A percentile compares a stretch with the other conserved stretches of the same genome.
These are phyloP conservation scores for Cheilosia scutellata DNA, from an alignment of 2,888 invertebrate species.

Conservation along the genomic window DNA sequence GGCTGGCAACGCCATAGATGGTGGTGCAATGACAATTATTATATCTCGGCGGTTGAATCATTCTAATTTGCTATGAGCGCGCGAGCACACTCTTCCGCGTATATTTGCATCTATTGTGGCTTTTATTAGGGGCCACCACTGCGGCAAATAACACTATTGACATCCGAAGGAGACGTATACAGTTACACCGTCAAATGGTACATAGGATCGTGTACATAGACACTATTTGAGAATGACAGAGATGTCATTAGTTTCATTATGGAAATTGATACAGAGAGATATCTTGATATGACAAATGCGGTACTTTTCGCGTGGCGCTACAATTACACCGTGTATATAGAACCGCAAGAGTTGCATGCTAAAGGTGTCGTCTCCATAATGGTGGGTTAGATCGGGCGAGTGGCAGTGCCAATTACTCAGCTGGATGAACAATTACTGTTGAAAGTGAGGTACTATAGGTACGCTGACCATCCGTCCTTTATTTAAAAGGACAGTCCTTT, in stretches of 20 bases:
- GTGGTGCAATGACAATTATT: not conserved
- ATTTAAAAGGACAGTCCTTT: no score
- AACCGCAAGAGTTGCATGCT: slow-evolving; percentile 38
- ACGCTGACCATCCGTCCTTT: no score
- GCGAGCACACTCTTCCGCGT: not conserved
- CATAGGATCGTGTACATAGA: not conserved
- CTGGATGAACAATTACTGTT: slow-evolving; percentile 19
- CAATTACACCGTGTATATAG: slow-evolving; percentile 26
- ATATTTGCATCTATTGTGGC: slow-evolving; percentile 16
- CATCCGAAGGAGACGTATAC: slow-evolving; percentile 26
- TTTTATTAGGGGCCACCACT: not conserved
- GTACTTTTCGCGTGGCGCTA: slow-evolving; percentile 53
- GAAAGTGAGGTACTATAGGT: not conserved
- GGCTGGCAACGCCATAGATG: not conserved
- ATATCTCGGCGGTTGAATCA: slow-evolving; percentile 25
- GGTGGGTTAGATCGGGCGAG: slow-evolving; percentile 34
- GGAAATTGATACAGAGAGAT: slow-evolving; percentile 49
- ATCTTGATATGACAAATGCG: slow-evolving; percentile 48
- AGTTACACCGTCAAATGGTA: not conserved
- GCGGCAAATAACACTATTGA: slow-evolving; percentile 20
- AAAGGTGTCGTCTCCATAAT: slow-evolving; percentile 33
- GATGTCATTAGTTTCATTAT: slow-evolving; percentile 58
- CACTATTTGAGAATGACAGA: slow-evolving; percentile 5
- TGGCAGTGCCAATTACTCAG: slow-evolving; percentile 28
- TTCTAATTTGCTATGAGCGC: slow-evolving; percentile 24